phyloP scores from a whole-genome alignment of 2,113 vertebrate species.

The Tiliqua scincoides region DNA sequence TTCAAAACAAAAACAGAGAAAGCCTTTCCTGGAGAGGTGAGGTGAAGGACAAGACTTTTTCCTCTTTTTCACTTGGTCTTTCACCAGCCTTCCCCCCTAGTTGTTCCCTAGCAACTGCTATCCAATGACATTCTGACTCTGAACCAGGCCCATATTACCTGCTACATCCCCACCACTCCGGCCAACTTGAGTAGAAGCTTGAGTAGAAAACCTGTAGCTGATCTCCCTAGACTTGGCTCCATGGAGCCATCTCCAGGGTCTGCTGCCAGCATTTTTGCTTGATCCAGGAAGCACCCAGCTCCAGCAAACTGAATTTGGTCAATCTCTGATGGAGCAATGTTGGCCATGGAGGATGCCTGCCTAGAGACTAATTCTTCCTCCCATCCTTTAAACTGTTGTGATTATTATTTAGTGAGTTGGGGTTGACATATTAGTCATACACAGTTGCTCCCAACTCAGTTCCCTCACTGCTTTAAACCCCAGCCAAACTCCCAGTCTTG shows the following conservation, averaged over 20 bases:
- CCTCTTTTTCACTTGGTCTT: background rate
- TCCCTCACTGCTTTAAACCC: background rate
- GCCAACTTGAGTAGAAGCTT: too few species aligned
- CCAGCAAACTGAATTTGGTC: too few species aligned
- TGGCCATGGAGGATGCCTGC: background rate
- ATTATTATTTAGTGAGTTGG: background rate
- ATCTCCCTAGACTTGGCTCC: background rate
- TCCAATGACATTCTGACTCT: background rate
- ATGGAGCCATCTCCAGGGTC: too few species aligned
- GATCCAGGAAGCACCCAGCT: background rate
- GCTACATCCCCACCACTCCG: background rate
- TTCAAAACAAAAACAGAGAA: too few species aligned
- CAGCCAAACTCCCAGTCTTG: background rate
- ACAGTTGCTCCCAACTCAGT: background rate
- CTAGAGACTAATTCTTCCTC: background rate
- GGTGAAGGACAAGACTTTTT: background rate
- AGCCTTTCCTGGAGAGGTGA: background rate
- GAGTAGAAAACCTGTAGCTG: too few species aligned
- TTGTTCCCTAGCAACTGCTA: background rate
- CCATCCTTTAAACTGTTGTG: background rate
- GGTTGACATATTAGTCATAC: background rate
- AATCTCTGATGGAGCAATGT: background rate
- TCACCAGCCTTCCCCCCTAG: background rate
- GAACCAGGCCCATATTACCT: background rate
- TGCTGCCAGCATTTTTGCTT: background rate